Conservation (phyloP, 2,888 invertebrate species). For the Oegoconia quadripuncta region DNA sequence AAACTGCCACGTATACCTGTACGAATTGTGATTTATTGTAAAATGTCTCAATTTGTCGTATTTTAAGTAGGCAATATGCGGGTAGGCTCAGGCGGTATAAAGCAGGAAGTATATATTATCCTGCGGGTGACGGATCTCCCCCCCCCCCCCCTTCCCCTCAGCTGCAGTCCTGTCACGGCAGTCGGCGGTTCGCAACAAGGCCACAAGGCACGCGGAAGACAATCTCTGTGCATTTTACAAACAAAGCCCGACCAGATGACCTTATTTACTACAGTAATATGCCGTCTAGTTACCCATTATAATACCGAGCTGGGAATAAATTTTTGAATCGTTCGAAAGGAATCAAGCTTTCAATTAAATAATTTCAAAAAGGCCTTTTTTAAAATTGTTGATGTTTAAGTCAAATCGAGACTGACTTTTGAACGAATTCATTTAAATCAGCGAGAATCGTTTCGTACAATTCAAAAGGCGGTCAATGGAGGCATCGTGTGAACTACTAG, state of each 20-base stretch:
- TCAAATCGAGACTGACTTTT: too few relatives aligned
- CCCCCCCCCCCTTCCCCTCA: slow-evolving; percentile 20
- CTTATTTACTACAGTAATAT: slow-evolving; percentile 58
- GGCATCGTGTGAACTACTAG: slow-evolving; percentile 56
- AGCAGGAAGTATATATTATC: slow-evolving; percentile 51
- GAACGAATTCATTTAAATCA: too few relatives aligned
- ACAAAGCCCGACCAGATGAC: slow-evolving; percentile 56
- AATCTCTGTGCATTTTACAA: slow-evolving; percentile 59
- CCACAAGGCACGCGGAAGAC: slow-evolving; percentile 66
- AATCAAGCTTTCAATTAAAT: too few relatives aligned
- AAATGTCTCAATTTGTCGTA: neutral
- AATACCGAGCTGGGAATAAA: too few relatives aligned
- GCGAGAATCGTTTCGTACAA: too few relatives aligned
- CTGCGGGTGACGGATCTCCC: slow-evolving; percentile 33
- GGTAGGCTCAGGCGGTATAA: slow-evolving; percentile 30
- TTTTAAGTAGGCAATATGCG: slow-evolving; percentile 34
- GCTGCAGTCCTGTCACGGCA: slow-evolving; percentile 25
- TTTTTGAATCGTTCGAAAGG: too few relatives aligned
- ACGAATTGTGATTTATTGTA: slow-evolving; percentile 1
- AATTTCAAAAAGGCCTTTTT: too few relatives aligned
- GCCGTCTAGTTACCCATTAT: too few relatives aligned
- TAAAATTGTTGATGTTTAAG: neutral
- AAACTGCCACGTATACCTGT: neutral
- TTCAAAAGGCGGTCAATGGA: too few relatives aligned
- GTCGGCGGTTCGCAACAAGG: slow-evolving; percentile 50